Base-by-base conservation (phyloP, 64 coral and sea anemone genomes). In the Actinia equina region DNA sequence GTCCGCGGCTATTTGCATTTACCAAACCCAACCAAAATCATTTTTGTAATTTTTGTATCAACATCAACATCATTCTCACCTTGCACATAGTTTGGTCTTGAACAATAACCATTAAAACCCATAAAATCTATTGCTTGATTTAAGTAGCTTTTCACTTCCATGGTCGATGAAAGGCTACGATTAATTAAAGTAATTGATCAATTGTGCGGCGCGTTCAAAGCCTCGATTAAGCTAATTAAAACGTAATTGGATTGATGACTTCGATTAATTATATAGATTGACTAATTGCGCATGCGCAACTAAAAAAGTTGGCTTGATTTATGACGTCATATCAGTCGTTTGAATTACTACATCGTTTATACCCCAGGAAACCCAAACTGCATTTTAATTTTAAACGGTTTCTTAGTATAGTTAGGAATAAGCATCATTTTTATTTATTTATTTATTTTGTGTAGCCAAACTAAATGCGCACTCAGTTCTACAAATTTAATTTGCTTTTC, bases 71-170 rank as follows among this genome's bases (percentile, higher is more conserved):
- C 69, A 26, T 30, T 41, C 69, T 41, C 25, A 74, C 69, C 69
- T 74, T 74, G 69, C 13, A 74, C 69, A 9, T 74, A 74, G 27
- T 74, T 74, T 74, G 69, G n/a, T 74, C 27, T 74, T 30, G 69
- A 25, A 74, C 5, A 74, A 74, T 74, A 74, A 3, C 26, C 69
- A 74, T 74, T 27, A 74, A 74, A 74, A 11, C 69, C 69, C 69
- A 74, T 74, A 25, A 74, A 74, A 30, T 74, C 69, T 9, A 74
- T 30, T 14, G 69, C 69, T 74, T 13, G 69, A 17, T 74, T 41
- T 27, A 74, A 27, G 12, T 30, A 74, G 12, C 25, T 74, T 14
- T 74, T 13, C n/a, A 41, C 62, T 20, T n/a, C 26, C 69, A 74
- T 74, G 25, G 26, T 74, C 25, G 69, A n/a, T 74, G 69, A 74